Conservation (phyloP, 2,888 invertebrate genomes). For the Yponomeuta cagnagella region DNA sequence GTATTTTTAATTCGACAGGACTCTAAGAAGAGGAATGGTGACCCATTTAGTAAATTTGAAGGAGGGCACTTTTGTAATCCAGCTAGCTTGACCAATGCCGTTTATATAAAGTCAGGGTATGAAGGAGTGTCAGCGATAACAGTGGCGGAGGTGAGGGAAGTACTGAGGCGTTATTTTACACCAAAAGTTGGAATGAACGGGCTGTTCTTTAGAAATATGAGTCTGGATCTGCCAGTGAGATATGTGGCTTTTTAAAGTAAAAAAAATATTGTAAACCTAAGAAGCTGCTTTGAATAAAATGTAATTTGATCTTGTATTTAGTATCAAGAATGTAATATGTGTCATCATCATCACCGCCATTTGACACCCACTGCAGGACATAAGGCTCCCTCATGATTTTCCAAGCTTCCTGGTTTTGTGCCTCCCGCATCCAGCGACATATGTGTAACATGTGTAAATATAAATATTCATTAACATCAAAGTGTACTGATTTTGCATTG, state of each 20-base stretch:
- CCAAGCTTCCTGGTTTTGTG: too few species aligned
- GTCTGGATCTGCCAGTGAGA: slow-evolving; percentile 54
- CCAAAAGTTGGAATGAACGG: slow-evolving; percentile 77
- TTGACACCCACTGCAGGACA: too few species aligned
- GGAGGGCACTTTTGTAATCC: slow-evolving; percentile 80
- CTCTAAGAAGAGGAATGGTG: slow-evolving; percentile 78
- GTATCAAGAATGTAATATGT: background rate
- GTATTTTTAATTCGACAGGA: slow-evolving; percentile 88
- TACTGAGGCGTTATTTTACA: slow-evolving; percentile 82
- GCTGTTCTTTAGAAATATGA: slow-evolving; percentile 64
- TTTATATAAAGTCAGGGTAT: slow-evolving; percentile 75
- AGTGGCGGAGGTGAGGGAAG: slow-evolving; percentile 89
- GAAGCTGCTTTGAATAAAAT: background rate
- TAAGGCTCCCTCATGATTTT: too few species aligned
- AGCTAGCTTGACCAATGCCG: slow-evolving; percentile 71
- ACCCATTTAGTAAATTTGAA: slow-evolving; percentile 81
- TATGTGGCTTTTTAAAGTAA: slow-evolving; percentile 46
- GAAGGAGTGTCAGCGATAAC: slow-evolving; percentile 83
- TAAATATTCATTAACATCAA: background rate
- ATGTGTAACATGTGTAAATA: background rate
- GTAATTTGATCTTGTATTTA: too few species aligned
- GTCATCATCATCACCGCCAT: too few species aligned
- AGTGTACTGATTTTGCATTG: background rate
- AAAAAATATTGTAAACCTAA: background rate
- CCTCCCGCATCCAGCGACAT: too few species aligned